phyloP scores from a whole-genome alignment of 2,888 invertebrate genomes.

The Lasioglossum malachurum region DNA sequence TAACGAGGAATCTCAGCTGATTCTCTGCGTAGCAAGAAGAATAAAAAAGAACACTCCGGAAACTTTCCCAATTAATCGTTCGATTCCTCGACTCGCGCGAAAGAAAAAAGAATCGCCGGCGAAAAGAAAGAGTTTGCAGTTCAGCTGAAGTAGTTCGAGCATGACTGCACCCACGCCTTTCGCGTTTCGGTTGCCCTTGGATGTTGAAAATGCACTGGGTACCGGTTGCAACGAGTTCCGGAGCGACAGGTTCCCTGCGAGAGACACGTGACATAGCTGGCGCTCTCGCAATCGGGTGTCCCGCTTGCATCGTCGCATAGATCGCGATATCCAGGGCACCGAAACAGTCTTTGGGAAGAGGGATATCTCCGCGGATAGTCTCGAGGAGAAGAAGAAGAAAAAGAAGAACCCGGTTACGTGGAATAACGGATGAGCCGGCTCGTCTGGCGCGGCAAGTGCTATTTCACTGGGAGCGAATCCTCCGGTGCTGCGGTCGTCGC shows the following conservation, averaged over 20 bases:
- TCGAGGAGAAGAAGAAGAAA: neutral
- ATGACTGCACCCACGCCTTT: slow-evolving; percentile 43
- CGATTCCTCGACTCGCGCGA: neutral
- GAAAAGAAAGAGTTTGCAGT: neutral
- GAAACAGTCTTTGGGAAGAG: neutral
- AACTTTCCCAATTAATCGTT: neutral
- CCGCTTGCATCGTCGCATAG: neutral
- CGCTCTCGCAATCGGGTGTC: slow-evolving; percentile 56
- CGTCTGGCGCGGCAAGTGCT: neutral
- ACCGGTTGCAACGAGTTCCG: slow-evolving; percentile 66
- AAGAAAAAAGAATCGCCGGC: neutral
- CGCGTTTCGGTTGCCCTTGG: slow-evolving; percentile 65
- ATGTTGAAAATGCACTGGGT: slow-evolving; percentile 64
- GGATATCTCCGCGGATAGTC: neutral
- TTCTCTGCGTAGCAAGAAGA: neutral
- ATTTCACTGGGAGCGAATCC: neutral
- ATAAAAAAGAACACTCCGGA: neutral
- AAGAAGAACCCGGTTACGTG: neutral
- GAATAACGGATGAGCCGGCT: neutral
- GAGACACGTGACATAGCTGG: slow-evolving; percentile 63
- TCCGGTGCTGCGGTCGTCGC: neutral
- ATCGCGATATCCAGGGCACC: neutral
- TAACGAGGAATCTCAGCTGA: neutral
- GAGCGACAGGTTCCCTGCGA: slow-evolving; percentile 79
- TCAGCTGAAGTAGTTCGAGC: neutral